A percentile compares a stretch with the other conserved stretches of the same genome.
phyloP scores from a whole-genome alignment of 1,140 invertebrate genomes.

The Triops cancriformis region DNA sequence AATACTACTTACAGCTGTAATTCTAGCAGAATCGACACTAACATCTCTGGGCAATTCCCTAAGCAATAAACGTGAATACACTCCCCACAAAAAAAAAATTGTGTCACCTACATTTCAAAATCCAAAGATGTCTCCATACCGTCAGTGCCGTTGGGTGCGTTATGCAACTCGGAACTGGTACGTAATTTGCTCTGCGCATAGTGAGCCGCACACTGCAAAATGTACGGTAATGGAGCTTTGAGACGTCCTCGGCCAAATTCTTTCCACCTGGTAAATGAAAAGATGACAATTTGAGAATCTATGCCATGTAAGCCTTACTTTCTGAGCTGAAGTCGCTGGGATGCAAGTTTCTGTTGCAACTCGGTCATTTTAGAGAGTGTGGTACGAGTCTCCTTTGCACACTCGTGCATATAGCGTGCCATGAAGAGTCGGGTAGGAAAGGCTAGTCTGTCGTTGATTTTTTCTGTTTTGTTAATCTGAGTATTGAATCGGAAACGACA shows the following conservation, averaged over 20 bases:
- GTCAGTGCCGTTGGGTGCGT: neutral
- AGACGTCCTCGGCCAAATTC: neutral
- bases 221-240: neutral
- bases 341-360: neutral
- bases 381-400: neutral
- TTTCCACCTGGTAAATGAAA: neutral
- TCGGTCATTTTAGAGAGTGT: neutral
- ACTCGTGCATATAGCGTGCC: constrained; percentile 3
- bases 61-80: neutral
- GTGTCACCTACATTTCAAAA: neutral
- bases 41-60: neutral
- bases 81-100: neutral
- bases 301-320: neutral
- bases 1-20: neutral
- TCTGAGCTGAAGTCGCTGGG: neutral
- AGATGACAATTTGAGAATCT: neutral
- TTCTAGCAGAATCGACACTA: neutral
- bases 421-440: neutral
- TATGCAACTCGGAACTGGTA: neutral
- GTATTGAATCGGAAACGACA: neutral
- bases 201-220: neutral
- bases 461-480: neutral
- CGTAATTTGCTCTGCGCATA: neutral
- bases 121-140: neutral
- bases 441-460: neutral